Evolutionary conservation across 2,888 invertebrate genomes (phyloP), one percentile per base, ranked within the genome.

Genomic region (Leucoma salicis): DNA sequence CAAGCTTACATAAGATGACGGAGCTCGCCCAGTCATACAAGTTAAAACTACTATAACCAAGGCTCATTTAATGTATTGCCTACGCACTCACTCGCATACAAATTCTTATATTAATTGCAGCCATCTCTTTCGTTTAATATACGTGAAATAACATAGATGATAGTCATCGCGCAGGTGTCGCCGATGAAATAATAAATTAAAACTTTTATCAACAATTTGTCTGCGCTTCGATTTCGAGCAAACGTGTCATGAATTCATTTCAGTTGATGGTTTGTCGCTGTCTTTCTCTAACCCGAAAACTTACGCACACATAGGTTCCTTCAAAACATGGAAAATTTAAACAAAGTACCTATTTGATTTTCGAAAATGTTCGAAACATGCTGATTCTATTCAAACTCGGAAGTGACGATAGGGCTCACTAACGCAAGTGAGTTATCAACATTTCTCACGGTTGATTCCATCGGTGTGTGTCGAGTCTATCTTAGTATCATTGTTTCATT

Each of bases 371-470:
- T 57, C 28, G 51, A 47, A 48, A 43, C 53, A 55, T 70, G 69
- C 73, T 65, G 70, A 70, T 70, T 74, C 63, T 65, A 66, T 69
- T 68, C 66, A 66, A 80, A 82, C 74, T 85, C 86, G 87, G 87
- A 88, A 87, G 87, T 85, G 78, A 74, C 72, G 77, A 79, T 76
- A 72, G 78, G 65, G 71, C 74, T 78, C 71, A 78, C 72, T 75
- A 78, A 83, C 78, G 80, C 83, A 73, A 87, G 82, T 86, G 82
- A 87, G 86, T 84, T 87, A 87, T 87, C 86, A 87, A 80, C 82
- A 82, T 83, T 89, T 89, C 88, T 89, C 88, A 88, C 88, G 88
- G 78, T 87, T 64, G 70, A 63, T 68, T 72, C 55, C 66, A 64
- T 62, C 59, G 63, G 78, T 86, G 82, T 86, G 84, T 70, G 82